These are phyloP conservation scores for Patella pellucida DNA, from an alignment of 2,888 invertebrate species.

Conservation along the genomic window DNA sequence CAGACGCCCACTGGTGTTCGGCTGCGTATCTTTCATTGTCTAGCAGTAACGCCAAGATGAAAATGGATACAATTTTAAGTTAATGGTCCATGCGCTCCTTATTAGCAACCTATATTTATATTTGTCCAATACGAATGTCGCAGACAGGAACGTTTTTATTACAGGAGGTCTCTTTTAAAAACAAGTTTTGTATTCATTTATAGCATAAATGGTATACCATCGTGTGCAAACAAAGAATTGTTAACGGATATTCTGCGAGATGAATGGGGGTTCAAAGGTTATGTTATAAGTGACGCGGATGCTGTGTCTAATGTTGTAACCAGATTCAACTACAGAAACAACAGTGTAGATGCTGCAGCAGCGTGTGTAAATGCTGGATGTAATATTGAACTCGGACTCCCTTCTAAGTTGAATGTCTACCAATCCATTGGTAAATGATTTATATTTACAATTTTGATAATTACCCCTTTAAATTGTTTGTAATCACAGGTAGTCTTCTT, in stretches of 20 bases:
- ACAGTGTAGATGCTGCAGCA: conserved; percentile 23
- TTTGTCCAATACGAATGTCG: too few relatives aligned
- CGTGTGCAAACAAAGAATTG: conserved; percentile 46
- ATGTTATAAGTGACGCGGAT: conserved; percentile 45
- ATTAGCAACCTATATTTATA: too few relatives aligned
- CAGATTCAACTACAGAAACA: conserved; percentile 28
- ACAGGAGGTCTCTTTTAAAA: too few relatives aligned
- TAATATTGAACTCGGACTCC: conserved; percentile 31
- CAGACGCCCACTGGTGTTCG: too few relatives aligned
- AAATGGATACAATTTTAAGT: too few relatives aligned
- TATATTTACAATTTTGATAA: neutral
- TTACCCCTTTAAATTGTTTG: too few relatives aligned
- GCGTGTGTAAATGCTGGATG: conserved; percentile 31
- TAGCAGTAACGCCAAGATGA: too few relatives aligned
- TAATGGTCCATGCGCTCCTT: too few relatives aligned
- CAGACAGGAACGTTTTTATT: too few relatives aligned
- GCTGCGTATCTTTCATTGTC: too few relatives aligned
- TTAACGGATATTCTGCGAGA: conserved; percentile 44
- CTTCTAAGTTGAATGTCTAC: neutral
- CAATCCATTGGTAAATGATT: neutral
- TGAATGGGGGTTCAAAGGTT: conserved; percentile 50
- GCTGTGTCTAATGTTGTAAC: conserved; percentile 39
- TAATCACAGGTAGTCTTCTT: too few relatives aligned
- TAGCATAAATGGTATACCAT: conserved; percentile 49
- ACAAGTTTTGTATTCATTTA: neutral